phyloP scores from a whole-genome alignment of 2,113 vertebrate genomes.

The Phyllostomus discolor region DNA sequence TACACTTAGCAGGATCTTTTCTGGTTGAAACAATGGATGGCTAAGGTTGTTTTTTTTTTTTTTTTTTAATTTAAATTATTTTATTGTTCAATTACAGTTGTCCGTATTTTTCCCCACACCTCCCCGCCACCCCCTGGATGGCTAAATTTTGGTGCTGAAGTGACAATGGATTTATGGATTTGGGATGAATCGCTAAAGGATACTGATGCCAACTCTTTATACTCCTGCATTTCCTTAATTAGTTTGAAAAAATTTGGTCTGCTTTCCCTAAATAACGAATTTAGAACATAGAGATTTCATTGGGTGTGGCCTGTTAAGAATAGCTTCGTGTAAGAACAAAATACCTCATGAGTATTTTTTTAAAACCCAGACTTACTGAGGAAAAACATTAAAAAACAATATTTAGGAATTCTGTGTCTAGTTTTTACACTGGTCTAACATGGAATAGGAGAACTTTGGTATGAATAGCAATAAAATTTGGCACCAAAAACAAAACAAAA shows the following conservation, averaged over 20 bases:
- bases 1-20: neutral
- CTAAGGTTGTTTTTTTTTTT: too few relatives aligned
- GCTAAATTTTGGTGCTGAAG: neutral
- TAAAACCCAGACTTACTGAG: neutral
- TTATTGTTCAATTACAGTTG: too few relatives aligned
- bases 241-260: neutral
- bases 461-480: neutral
- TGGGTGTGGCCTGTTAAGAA: neutral
- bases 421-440: neutral
- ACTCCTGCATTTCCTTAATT: neutral
- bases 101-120: too few relatives aligned
- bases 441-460: neutral
- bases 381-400: neutral
- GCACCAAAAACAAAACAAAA: neutral
- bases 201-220: neutral
- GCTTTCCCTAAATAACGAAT: neutral
- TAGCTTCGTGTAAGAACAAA: neutral
- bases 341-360: neutral
- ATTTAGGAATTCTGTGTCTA: neutral
- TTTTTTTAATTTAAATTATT: too few relatives aligned
- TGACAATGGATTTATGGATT: neutral
- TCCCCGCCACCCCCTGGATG: neutral
- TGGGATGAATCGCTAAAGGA: neutral
- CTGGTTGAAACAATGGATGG: neutral
- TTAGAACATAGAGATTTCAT: neutral